Base-by-base conservation (phyloP, 2,113 vertebrate species). In the Turnix velox region DNA sequence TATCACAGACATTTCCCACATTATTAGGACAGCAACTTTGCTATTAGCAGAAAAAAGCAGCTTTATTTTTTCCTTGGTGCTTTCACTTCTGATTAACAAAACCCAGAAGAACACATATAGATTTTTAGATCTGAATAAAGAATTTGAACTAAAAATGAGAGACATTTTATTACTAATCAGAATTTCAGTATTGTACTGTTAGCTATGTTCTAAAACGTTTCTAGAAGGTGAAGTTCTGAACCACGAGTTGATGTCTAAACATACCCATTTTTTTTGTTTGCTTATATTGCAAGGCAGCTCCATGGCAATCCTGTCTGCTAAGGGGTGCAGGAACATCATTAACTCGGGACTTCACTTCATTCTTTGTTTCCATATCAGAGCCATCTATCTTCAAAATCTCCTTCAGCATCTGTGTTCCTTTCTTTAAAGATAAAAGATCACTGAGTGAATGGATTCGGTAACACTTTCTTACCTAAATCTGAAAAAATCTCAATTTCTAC, bases 361-460 rank as follows among this genome's bases (percentile, higher is more conserved):
- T 97, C 87, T 94, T 97, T 82, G 57, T 90, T 62, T 97, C 97
- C 76, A 92, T 31, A 86, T 98, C 98, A 51, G 98, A 94, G 52
- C 97, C 86, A 92, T 99, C 99, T 69, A 99, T 99, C 97, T 99
- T 99, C 75, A 99, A 97, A 97, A 99, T 99, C 97, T 99, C 99
- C 97, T 99, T 99, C 35, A 99, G 97, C 97, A 99, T 98, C 95
- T 98, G 96, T 18, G 99, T 99, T 92, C 99, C 99, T 96, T 99
- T 99, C 99, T 99, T 94, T 80, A 95, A 94, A 92, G 91, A 85
- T 19, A 92, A 96, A 90, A 63, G 79, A 54, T 9, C 28, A 65
- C 31, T 93, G 52, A 94, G 48, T 5, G 33, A 55, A 27, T 48
- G 49, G 23, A 55, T 78, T 82, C 62, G 84, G n/a, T 25, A 77